phyloP scores from a whole-genome alignment of 2,113 vertebrate species.

The Gasterosteus nipponicus region DNA sequence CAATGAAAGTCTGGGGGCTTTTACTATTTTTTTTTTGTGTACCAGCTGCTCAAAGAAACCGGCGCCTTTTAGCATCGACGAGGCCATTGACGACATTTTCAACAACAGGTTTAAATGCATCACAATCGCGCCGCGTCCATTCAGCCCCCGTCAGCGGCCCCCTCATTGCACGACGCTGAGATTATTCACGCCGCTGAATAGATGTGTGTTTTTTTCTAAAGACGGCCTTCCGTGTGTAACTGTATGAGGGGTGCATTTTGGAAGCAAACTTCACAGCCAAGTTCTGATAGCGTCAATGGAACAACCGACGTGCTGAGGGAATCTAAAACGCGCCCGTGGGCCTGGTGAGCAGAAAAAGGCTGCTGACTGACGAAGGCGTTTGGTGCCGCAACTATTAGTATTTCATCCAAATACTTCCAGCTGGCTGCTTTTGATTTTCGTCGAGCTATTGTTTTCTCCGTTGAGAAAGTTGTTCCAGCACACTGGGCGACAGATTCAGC shows the following conservation, averaged over 20 bases:
- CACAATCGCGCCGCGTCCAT: neutral
- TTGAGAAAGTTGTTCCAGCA: conserved; percentile 15
- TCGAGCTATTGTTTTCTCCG: conserved; percentile 5
- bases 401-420: neutral
- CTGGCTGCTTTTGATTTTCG: neutral
- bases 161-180: conserved; percentile 51
- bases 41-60: conserved; percentile 4
- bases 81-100: neutral
- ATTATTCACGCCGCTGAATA: conserved; percentile 57
- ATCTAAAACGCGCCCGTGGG: neutral
- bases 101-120: too few species aligned
- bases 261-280: conserved; percentile 22
- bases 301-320: neutral
- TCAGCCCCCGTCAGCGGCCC: conserved; percentile 13
- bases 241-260: conserved; percentile 30
- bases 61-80: neutral
- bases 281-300: conserved; percentile 26
- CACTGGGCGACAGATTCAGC: neutral
- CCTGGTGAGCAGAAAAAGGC: neutral
- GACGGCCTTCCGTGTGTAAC: conserved; percentile 18
- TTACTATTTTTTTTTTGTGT: neutral
- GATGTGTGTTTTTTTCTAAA: conserved; percentile 2
- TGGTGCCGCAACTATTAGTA: neutral
- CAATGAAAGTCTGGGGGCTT: too few species aligned
- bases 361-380: neutral